Percentiles rank a stretch among this genome's conserved stretches.
These are phyloP conservation scores for Eumeta japonica DNA, from an alignment of 1,140 invertebrate genomes.

Conservation along the genomic window DNA sequence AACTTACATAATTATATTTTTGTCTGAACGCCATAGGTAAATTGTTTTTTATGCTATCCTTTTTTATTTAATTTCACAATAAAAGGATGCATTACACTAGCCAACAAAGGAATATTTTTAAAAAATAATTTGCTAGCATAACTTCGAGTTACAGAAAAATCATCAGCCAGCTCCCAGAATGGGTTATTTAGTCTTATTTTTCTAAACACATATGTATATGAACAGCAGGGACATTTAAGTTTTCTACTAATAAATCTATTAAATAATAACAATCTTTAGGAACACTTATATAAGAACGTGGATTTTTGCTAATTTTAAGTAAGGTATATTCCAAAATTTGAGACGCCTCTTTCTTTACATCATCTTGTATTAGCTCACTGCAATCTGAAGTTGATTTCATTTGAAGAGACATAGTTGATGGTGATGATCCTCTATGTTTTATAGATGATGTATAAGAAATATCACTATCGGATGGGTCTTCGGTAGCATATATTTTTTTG, in stretches of 20 bases:
- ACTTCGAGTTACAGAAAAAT: background rate
- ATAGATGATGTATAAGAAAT: constrained; percentile 14
- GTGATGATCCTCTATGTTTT: constrained; percentile 8
- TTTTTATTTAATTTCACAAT: constrained; percentile 3
- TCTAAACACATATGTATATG: constrained; percentile 6
- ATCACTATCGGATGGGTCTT: constrained; percentile 11
- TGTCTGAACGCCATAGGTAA: too few relatives aligned
- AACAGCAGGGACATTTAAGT: constrained; percentile 9
- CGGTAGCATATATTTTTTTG: constrained; percentile 6
- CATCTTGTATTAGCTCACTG: constrained; percentile 14
- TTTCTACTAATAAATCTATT: constrained; percentile 11
- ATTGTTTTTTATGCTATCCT: constrained; percentile 1
- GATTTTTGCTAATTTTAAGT: too few relatives aligned
- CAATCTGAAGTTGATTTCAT: constrained; percentile 14
- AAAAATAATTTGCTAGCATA: constrained; percentile 5
- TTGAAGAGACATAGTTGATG: constrained; percentile 10
- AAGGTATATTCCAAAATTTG: constrained; percentile 10
- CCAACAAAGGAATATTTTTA: too few relatives aligned
- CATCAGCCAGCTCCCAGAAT: constrained; percentile 3
- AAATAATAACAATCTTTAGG: constrained; percentile 15
- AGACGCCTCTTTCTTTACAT: constrained; percentile 8
- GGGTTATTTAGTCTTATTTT: constrained; percentile 6
- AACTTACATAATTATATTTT: background rate
- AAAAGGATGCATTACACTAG: constrained; percentile 3
- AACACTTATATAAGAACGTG: too few relatives aligned